These are phyloP conservation scores for Diplazon laetatorius DNA, from an alignment of 2,888 invertebrate species.

Conservation along the genomic window DNA sequence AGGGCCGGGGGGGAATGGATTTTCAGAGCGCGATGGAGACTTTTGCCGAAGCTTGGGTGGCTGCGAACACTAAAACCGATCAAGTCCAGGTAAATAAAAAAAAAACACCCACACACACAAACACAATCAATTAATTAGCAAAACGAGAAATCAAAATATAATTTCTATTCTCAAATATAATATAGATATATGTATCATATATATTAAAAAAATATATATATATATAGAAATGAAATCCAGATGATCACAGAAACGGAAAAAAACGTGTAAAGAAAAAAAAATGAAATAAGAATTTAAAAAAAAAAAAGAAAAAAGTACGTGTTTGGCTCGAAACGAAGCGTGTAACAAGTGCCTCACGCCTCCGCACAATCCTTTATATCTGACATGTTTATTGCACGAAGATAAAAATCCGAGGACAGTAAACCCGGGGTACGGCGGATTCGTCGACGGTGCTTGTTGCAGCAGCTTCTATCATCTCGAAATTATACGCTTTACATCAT, in stretches of 20 bases:
- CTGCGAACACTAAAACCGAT: conserved; percentile 90
- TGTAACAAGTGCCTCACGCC: conserved; percentile 56
- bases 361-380: conserved; percentile 57
- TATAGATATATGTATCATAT: too few species aligned
- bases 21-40: conserved; percentile 99
- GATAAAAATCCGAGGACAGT: conserved; percentile 64
- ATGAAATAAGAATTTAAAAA: too few species aligned
- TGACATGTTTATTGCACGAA: conserved; percentile 61
- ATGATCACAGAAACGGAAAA: conserved; percentile 26
- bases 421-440: conserved; percentile 47
- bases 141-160: neutral
- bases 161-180: too few species aligned
- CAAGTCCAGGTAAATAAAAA: conserved; percentile 79
- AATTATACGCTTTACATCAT: conserved; percentile 60
- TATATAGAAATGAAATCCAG: neutral
- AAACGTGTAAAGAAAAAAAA: too few species aligned
- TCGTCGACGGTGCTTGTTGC: conserved; percentile 24
- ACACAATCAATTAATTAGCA: neutral
- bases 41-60: conserved; percentile 98
- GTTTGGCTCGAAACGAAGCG: conserved; percentile 41
- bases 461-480: conserved; percentile 58
- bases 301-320: conserved; percentile 18
- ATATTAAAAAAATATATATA: neutral
- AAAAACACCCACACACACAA: too few species aligned
- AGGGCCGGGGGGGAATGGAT: conserved; percentile 91